Evolutionary conservation across 2,888 invertebrate species (phyloP), one percentile per base, ranked within the genome.

Genomic region (Nomada ruficornis): DNA sequence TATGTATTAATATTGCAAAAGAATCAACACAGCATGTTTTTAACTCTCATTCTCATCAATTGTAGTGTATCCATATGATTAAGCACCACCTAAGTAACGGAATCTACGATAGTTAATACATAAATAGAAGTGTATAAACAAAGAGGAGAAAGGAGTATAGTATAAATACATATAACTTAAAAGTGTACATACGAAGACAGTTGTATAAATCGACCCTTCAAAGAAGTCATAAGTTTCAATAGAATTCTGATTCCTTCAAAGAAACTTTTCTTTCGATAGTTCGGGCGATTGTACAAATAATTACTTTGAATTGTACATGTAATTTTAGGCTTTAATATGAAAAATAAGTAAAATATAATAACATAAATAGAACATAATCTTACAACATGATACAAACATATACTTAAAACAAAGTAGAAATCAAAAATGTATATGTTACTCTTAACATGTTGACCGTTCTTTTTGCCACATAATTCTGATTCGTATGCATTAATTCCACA

Each of bases 261-360:
- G 29, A 72, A 67, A 62, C 44, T 42, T 47, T 11, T 47, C 47
- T 47, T 47, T 47, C 47, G 13, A 47, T 15, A 47, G 20, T 70
- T 11, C 9, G 44, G 26, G 10, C 52, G 20, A 18, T 73, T 59
- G 23, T 20, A 29, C 11, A 70, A 52, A 64, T 62, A 20, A 42
- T 59, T 59, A 63, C 50, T 44, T 57, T 44, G 52, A 59, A 50
- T 47, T 60, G 18, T 60, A 65, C 26, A 69, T 29, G 29, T 20
- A 44, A 36, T 71, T 62, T 47, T 70, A 57, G 50, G 23, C 50
- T 60, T 52, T 50, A 54, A 20, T 29, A 36, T 18, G 47, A 70
- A 44, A 67, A 68, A 52, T 72, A 80, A 73, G 55, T 73, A 74
- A 42, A 70, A 70, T 52, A 18, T 55, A 60, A 65, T 55, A 71